Evolutionary conservation across 2,888 invertebrate species (phyloP).

Genomic region (Drosophila testacea): DNA sequence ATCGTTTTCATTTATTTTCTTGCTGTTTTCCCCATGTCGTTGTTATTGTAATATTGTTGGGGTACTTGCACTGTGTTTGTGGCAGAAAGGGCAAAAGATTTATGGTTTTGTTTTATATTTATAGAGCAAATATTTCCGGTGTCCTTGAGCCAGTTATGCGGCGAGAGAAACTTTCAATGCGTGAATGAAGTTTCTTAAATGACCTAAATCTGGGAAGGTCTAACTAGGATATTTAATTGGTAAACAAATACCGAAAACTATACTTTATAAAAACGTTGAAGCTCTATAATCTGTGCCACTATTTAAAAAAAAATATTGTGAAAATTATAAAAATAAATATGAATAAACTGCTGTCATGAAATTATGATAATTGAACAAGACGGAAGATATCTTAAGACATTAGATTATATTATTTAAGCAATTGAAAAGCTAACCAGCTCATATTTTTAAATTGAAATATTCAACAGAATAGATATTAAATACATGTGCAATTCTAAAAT

Average conservation of each 20-base stretch:
- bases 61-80: constrained; percentile 26
- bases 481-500: neutral
- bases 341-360: too few species aligned
- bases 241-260: neutral
- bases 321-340: too few species aligned
- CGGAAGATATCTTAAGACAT: too few species aligned
- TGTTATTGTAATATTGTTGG: constrained; percentile 15
- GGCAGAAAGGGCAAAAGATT: constrained; percentile 47
- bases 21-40: constrained; percentile 4
- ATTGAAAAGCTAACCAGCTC: neutral
- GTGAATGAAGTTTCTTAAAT: constrained; percentile 24
- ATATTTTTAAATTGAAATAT: too few species aligned
- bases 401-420: too few species aligned
- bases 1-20: constrained; percentile 19
- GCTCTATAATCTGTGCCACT: neutral
- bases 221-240: constrained; percentile 1
- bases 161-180: constrained; percentile 31
- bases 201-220: constrained; percentile 14
- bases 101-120: constrained; percentile 57
- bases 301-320: too few species aligned
- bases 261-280: too few species aligned
- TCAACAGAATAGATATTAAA: neutral
- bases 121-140: constrained; percentile 60
- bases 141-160: constrained; percentile 56
- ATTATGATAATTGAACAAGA: too few species aligned